Evolutionary conservation across 2,888 invertebrate species (phyloP).

Genomic region (Oligia latruncula): DNA sequence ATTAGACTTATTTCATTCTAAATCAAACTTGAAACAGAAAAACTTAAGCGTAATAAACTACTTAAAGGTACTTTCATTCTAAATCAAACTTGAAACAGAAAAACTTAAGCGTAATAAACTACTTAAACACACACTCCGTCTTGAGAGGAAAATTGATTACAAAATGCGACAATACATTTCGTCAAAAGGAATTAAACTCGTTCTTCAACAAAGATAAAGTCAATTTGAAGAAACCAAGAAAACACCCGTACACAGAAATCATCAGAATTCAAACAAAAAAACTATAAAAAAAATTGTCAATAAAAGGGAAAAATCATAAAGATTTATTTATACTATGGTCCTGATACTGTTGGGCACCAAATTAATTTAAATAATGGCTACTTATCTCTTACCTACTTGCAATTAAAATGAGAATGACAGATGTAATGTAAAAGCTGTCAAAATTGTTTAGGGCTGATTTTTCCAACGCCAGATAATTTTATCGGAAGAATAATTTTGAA

Average conservation of each 20-base stretch:
- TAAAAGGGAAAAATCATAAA: conserved; percentile 3
- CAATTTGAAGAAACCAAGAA: background rate
- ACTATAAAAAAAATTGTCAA: background rate
- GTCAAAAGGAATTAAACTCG: conserved; percentile 22
- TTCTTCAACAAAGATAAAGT: conserved; percentile 8
- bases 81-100: conserved; percentile 22
- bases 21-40: conserved; percentile 22
- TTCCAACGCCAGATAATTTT: no score
- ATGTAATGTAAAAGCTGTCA: background rate
- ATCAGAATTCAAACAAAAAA: conserved; percentile 3
- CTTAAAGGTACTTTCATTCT: conserved; percentile 6
- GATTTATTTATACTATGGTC: background rate
- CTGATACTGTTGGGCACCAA: conserved; percentile 1
- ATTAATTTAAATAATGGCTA: background rate
- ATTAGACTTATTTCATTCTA: background rate
- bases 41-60: conserved; percentile 26
- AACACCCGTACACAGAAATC: conserved; percentile 11
- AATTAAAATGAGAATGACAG: background rate
- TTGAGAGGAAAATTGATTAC: conserved; percentile 14
- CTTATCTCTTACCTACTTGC: background rate
- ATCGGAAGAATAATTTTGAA: no score
- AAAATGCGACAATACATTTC: conserved; percentile 29
- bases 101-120: conserved; percentile 23
- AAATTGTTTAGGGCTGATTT: background rate
- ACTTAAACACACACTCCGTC: conserved; percentile 8